Evolutionary conservation across 2,113 vertebrate species (phyloP), one percentile per base, ranked within the genome.

Genomic region (Bettongia penicillata): DNA sequence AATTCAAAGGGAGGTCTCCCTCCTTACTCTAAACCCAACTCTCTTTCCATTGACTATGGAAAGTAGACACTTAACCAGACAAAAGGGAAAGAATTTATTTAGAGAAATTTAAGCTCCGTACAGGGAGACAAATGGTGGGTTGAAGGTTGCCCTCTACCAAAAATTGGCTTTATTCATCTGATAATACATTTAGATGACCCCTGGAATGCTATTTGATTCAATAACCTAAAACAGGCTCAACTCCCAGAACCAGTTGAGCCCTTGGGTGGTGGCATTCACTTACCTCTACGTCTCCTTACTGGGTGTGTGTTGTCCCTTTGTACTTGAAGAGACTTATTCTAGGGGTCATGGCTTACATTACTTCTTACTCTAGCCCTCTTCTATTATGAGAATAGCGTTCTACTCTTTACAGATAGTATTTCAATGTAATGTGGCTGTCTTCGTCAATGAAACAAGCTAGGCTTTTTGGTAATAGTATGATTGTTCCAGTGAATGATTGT

Each of bases 401-500:
- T 43, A 16, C 68, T 14, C 19, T n/a, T 43, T 84, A 43, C 0
- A 7, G 19, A 8, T 43, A 43, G 68, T n/a, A 14, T n/a, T 77
- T 77, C 1, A 37, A 77, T 19, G 68, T 23, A 84, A n/a, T 22
- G 22, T 50, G 37, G 6, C 25, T 28, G 23, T 92, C 57, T 89
- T 77, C 16, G n/a, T 90, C 84, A 90, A 90, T 28, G 31, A 91
- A 52, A 43, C 19, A 57, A 28, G 26, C 92, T 61, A 91, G 53
- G 55, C 57, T 53, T 24, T 37, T 6, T 57, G n/a, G 22, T 47
- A 23, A 91, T 53, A 9, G 31, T 77, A 3, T 51, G 84, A 16
- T 28, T 96, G 25, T 96, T 93, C 51, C 93, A 90, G 43, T 89
- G 8, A 84, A 95, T 49, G 91, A 0, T 68, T 93, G 53, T 93